Percentiles rank a stretch among this genome's conserved stretches.
Evolutionary conservation across 2,888 invertebrate species (phyloP).

Genomic region (Plusia festucae): DNA sequence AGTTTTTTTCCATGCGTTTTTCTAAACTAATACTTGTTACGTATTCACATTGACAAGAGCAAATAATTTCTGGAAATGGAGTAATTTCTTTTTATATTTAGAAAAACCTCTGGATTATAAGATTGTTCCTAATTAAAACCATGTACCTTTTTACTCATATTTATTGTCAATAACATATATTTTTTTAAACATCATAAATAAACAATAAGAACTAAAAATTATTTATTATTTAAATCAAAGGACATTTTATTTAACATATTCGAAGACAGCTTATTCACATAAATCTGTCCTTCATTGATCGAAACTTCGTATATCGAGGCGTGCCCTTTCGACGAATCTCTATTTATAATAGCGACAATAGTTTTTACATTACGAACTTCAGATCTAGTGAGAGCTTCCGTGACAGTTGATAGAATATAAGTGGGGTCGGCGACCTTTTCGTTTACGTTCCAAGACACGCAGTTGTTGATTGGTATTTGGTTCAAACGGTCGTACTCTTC

Average conservation of each 20-base stretch:
- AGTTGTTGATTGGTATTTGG: slow-evolving; percentile 26
- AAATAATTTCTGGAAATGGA: too few species aligned
- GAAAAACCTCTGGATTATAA: too few species aligned
- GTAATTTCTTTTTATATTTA: too few species aligned
- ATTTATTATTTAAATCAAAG: slow-evolving; percentile 25
- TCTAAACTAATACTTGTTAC: too few species aligned
- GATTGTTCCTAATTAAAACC: too few species aligned
- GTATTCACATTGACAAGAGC: too few species aligned
- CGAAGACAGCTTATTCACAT: slow-evolving; percentile 33
- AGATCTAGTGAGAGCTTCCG: slow-evolving; percentile 35
- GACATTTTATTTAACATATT: slow-evolving; percentile 11
- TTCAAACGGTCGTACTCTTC: slow-evolving; percentile 29
- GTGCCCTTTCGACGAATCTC: background rate
- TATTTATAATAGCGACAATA: slow-evolving; percentile 39
- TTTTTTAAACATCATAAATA: slow-evolving; percentile 2
- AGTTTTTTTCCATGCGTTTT: too few species aligned
- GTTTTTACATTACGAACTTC: slow-evolving; percentile 31
- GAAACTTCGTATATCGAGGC: slow-evolving; percentile 48
- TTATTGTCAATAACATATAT: too few species aligned
- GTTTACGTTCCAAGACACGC: slow-evolving; percentile 38
- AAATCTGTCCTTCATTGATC: slow-evolving; percentile 43
- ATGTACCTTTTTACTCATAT: too few species aligned
- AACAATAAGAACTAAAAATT: slow-evolving; percentile 12
- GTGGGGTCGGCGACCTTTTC: slow-evolving; percentile 20
- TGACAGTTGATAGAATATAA: slow-evolving; percentile 33